phyloP scores from a whole-genome alignment of 2,113 vertebrate species.

The Hemiprocne comata region DNA sequence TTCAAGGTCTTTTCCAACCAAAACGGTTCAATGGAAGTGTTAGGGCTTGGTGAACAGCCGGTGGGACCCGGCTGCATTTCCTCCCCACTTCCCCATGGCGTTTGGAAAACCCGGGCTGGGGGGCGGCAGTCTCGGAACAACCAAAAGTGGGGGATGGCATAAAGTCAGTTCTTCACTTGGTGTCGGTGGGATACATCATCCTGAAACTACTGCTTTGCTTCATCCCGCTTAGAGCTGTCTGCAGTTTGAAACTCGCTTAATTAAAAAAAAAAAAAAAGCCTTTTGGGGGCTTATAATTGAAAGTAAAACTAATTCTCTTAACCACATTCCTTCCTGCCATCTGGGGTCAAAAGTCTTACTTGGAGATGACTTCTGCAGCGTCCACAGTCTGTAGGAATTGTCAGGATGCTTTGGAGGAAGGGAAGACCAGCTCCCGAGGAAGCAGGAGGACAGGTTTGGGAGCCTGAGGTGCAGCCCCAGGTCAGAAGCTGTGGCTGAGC shows the following conservation, averaged over 20 bases:
- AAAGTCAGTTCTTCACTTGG: rapidly evolving
- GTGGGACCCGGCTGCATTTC: no score
- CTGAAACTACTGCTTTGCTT: neutral
- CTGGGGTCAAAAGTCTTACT: no score
- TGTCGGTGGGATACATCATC: neutral
- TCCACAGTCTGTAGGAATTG: neutral
- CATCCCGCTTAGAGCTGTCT: rapidly evolving
- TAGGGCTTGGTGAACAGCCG: no score
- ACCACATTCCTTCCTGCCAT: neutral
- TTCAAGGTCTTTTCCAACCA: no score
- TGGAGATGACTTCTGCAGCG: neutral
- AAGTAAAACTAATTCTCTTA: neutral
- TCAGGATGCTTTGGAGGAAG: neutral
- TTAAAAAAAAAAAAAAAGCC: neutral
- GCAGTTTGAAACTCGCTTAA: no score
- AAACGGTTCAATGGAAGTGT: no score
- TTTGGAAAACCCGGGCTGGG: no score
- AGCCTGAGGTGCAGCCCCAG: no score
- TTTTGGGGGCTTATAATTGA: neutral
- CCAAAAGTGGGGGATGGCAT: neutral
- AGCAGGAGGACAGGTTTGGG: neutral
- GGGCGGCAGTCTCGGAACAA: neutral
- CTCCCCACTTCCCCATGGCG: no score
- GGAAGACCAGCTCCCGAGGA: neutral
- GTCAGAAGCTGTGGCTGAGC: neutral